Percentiles rank a stretch among this genome's conserved stretches.
Conservation (phyloP, 2,888 invertebrate species). For the Monoplex corrugatus region DNA sequence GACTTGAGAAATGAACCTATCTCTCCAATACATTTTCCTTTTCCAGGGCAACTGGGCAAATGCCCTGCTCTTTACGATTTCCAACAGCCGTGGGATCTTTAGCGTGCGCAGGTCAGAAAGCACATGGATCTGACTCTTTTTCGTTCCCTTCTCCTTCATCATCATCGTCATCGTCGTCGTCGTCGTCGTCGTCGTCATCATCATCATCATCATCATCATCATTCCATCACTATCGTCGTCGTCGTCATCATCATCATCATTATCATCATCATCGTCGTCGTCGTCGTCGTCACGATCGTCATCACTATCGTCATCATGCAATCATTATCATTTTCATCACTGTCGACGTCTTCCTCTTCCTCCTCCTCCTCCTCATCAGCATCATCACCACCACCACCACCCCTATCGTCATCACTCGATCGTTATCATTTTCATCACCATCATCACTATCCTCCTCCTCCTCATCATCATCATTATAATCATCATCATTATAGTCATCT, state of each 20-base stretch:
- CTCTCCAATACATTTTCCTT: too few relatives aligned
- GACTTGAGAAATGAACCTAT: too few relatives aligned
- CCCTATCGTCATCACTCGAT: neutral
- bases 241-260: neutral
- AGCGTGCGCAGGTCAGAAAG: too few relatives aligned
- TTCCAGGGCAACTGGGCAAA: too few relatives aligned
- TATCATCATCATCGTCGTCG: slow-evolving; percentile 1
- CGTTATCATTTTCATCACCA: neutral
- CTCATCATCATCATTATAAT: neutral
- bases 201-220: slow-evolving; percentile 14
- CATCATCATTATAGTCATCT: neutral
- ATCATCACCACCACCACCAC: neutral
- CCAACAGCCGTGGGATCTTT: too few relatives aligned
- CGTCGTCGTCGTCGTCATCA: neutral
- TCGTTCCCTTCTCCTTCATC: too few relatives aligned
- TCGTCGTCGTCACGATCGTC: neutral
- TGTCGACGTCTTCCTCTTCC: neutral
- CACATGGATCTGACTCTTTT: too few relatives aligned
- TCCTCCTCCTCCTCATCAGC: neutral
- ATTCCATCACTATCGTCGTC: neutral
- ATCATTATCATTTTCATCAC: neutral
- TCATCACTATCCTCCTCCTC: neutral
- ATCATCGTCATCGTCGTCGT: neutral
- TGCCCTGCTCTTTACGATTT: too few relatives aligned
- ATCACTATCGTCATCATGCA: neutral